Percentiles rank a stretch among this genome's conserved stretches.
Evolutionary conservation across 2,113 vertebrate genomes (phyloP).

Genomic region (Rhodinocichla rosea): DNA sequence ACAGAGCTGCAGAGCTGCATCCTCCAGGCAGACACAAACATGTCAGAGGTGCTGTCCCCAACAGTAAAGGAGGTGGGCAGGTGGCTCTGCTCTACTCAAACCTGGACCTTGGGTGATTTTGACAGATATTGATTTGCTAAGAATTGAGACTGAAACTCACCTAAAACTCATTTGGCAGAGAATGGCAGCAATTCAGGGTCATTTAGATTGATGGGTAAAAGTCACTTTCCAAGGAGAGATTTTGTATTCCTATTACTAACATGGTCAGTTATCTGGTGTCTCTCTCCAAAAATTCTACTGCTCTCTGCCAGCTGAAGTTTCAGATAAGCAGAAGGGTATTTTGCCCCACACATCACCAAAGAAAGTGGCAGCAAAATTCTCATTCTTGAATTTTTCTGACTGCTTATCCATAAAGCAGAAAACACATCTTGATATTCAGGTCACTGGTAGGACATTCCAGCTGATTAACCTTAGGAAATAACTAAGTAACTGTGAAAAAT

Average conservation of each 20-base stretch:
- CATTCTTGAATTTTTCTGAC: not conserved
- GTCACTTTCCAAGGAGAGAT: not conserved
- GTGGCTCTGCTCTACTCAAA: not conserved
- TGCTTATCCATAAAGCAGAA: not conserved
- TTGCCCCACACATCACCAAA: not conserved
- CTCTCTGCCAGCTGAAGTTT: not conserved
- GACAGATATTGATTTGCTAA: not conserved
- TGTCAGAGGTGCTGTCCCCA: not conserved
- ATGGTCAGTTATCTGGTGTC: fast-evolving
- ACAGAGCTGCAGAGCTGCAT: not conserved
- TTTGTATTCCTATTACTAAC: not conserved
- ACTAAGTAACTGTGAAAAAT: not conserved
- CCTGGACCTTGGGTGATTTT: not conserved
- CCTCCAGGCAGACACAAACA: not conserved
- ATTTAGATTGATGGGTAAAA: not conserved
- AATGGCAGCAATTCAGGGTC: not conserved
- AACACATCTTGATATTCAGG: not conserved
- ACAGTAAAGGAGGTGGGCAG: not conserved
- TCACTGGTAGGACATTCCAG: not conserved
- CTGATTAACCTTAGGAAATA: not conserved
- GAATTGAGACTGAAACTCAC: not conserved
- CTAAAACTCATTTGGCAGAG: not conserved
- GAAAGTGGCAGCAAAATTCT: not conserved
- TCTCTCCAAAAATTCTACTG: not conserved
- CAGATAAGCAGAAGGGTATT: not conserved